A percentile compares a stretch with the other conserved stretches of the same genome.
Conservation (phyloP, 2,113 vertebrate species). For the Neomonachus schauinslandi region DNA sequence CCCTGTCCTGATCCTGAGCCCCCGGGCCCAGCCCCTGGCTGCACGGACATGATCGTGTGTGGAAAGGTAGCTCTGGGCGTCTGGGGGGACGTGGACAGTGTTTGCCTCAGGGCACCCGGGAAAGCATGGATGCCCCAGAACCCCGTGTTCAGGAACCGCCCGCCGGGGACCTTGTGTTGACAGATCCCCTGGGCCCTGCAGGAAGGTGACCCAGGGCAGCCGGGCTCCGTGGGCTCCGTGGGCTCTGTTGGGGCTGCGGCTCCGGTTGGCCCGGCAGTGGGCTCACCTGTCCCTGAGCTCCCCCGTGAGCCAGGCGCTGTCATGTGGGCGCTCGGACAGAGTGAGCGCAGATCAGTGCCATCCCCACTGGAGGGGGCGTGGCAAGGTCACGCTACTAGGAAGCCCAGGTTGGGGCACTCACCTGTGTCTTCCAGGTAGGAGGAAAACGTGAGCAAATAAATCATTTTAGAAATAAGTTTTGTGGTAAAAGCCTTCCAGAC, state of each 20-base stretch:
- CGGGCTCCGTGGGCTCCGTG: neutral
- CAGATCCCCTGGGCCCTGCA: accelerated
- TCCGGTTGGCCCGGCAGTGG: accelerated
- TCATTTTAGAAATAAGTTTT: neutral
- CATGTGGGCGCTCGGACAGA: accelerated
- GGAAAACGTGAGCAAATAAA: no score
- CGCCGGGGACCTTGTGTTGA: accelerated
- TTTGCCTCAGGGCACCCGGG: neutral
- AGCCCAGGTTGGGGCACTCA: accelerated
- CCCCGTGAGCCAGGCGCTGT: accelerated
- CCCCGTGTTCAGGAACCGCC: no score
- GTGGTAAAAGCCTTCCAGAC: neutral
- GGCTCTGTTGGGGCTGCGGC: neutral
- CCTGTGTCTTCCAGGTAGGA: neutral
- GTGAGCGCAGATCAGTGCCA: accelerated
- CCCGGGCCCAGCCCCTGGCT: accelerated
- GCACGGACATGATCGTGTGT: accelerated
- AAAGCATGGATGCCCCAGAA: accelerated
- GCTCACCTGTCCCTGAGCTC: accelerated
- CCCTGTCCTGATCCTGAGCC: accelerated
- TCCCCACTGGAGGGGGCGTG: accelerated
- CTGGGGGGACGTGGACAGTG: accelerated
- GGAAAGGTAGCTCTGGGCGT: neutral
- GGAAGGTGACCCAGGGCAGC: neutral
- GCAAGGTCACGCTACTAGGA: accelerated